Percentiles rank a stretch among this genome's conserved stretches.
Conservation (phyloP, 2,888 invertebrate genomes). For the Diaperis boleti region DNA sequence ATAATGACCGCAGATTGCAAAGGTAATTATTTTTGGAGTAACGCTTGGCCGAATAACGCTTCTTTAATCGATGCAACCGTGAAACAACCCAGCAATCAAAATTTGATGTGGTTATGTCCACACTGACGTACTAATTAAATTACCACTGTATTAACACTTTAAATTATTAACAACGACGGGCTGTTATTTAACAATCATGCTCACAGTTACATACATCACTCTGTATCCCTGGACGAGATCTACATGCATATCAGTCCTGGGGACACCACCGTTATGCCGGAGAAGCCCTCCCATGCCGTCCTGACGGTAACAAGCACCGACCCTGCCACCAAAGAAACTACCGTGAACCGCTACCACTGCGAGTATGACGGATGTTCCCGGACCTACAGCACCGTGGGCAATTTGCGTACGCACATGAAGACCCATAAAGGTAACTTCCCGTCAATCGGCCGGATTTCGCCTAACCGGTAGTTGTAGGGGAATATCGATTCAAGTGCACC, state of each 20-base stretch:
- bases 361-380: slow-evolving; percentile 89
- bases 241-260: slow-evolving; percentile 79
- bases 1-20: background rate
- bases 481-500: slow-evolving; percentile 92
- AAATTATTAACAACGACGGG: too few species aligned
- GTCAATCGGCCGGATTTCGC: too few species aligned
- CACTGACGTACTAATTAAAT: too few species aligned
- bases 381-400: slow-evolving; percentile 94
- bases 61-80: too few species aligned
- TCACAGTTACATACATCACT: slow-evolving; percentile 76
- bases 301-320: slow-evolving; percentile 76
- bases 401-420: slow-evolving; percentile 94
- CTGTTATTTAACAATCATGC: too few species aligned
- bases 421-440: slow-evolving; percentile 86
- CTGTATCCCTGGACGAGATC: slow-evolving; percentile 77
- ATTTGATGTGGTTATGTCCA: too few species aligned
- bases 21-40: background rate
- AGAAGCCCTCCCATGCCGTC: slow-evolving; percentile 77
- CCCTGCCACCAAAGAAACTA: slow-evolving; percentile 70
- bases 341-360: slow-evolving; percentile 82
- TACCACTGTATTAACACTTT: too few species aligned
- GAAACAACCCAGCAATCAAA: too few species aligned
- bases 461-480: slow-evolving; percentile 73
- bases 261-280: slow-evolving; percentile 72
- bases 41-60: too few species aligned